These are phyloP conservation scores for Polypedilum pembai DNA, from an alignment of 1,140 invertebrate genomes.

Conservation along the genomic window DNA sequence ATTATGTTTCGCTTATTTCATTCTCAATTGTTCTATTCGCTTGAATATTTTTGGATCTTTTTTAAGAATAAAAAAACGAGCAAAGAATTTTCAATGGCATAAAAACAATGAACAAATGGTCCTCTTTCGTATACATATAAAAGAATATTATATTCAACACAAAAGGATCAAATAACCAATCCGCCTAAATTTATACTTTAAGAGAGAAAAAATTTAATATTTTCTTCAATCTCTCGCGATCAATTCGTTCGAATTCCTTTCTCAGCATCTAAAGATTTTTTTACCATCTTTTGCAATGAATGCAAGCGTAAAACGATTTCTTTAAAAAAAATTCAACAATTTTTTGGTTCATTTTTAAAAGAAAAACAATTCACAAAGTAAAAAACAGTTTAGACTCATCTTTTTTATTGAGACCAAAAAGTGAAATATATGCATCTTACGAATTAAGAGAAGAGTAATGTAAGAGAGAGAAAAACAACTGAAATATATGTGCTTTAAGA, in stretches of 20 bases:
- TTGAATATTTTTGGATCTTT: conserved; percentile 2
- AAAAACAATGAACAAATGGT: conserved; percentile 26
- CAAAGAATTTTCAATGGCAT: neutral
- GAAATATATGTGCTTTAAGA: neutral
- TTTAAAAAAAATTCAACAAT: neutral
- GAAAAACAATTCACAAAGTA: neutral
- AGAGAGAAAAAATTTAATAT: neutral
- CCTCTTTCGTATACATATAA: neutral
- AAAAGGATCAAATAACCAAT: conserved; percentile 25
- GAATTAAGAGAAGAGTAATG: neutral
- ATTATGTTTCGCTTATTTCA: conserved; percentile 23
- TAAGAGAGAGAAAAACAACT: neutral
- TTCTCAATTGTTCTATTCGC: conserved; percentile 16
- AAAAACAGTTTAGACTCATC: neutral
- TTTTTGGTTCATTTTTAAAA: neutral
- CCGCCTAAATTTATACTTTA: conserved; percentile 4
- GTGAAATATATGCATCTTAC: neutral
- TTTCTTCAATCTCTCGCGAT: neutral
- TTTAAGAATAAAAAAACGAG: neutral
- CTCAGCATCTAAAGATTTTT: neutral
- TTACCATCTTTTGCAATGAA: neutral
- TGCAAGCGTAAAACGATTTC: conserved; percentile 1
- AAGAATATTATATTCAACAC: conserved; percentile 11
- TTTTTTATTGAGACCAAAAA: neutral
- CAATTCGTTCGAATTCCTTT: conserved; percentile 6